These are phyloP conservation scores for Zonitis immaculata DNA, from an alignment of 2,888 invertebrate genomes.

Conservation along the genomic window DNA sequence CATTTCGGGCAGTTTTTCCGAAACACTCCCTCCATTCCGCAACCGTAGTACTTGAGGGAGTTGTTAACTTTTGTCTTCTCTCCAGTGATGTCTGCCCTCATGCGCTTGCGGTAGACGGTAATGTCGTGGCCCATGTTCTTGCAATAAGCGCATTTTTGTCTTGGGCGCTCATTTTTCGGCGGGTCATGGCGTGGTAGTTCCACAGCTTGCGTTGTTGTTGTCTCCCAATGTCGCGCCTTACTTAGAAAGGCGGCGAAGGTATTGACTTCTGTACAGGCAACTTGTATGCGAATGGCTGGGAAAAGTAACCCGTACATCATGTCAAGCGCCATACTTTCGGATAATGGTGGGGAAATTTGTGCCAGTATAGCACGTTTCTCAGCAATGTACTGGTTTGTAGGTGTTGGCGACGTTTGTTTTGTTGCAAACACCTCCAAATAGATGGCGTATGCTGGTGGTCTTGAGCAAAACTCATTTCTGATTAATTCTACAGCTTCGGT, in stretches of 20 bases:
- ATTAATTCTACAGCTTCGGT: constrained; percentile 18
- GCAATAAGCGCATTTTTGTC: neutral
- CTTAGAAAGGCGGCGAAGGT: no score
- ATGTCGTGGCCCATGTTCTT: neutral
- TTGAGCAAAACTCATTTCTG: no score
- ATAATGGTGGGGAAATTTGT: constrained; percentile 10
- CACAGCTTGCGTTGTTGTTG: neutral
- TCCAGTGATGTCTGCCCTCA: no score
- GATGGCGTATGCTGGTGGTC: no score
- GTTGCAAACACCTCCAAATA: constrained; percentile 19
- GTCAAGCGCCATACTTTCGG: no score
- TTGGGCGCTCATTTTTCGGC: neutral
- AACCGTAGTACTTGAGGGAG: no score
- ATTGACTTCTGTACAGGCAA: no score
- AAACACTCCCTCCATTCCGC: no score
- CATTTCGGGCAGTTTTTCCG: neutral
- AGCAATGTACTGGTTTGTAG: constrained; percentile 15
- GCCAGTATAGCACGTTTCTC: no score
- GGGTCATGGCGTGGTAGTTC: neutral
- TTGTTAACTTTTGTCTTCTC: no score
- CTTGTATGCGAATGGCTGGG: no score
- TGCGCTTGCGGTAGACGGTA: neutral
- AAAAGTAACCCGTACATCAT: no score
- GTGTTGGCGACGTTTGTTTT: constrained; percentile 6
- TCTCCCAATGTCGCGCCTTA: constrained; percentile 21